These are phyloP conservation scores for Megalops atlanticus DNA, from an alignment of 2,113 vertebrate genomes.

Conservation along the genomic window DNA sequence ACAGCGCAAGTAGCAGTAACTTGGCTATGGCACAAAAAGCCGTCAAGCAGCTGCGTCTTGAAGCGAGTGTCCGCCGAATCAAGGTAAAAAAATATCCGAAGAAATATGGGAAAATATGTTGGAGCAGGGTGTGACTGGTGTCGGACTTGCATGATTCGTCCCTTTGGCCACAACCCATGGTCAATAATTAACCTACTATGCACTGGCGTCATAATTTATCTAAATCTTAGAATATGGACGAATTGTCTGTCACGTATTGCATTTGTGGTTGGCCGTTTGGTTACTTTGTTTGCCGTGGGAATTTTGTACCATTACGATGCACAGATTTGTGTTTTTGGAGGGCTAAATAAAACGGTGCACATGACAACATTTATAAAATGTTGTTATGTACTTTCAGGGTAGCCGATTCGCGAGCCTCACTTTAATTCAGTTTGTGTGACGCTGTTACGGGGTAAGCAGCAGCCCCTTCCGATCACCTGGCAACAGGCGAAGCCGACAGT, in stretches of 20 bases:
- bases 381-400: neutral
- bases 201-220: neutral
- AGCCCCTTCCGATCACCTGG: neutral
- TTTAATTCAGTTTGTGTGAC: neutral
- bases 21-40: slow-evolving; percentile 42
- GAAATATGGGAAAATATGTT: neutral
- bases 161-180: neutral
- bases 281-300: neutral
- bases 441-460: neutral
- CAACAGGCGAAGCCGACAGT: neutral
- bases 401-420: neutral
- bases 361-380: neutral
- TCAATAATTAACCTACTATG: neutral
- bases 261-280: neutral
- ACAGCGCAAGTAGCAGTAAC: slow-evolving; percentile 41
- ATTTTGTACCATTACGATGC: neutral
- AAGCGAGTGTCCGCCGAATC: slow-evolving; percentile 45
- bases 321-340: neutral
- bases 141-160: slow-evolving; percentile 27
- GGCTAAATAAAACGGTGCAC: neutral
- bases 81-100: slow-evolving; percentile 38
- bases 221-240: neutral
- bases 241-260: neutral
- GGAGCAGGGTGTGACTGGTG: slow-evolving; percentile 35
- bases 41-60: slow-evolving; percentile 52